A percentile compares a stretch with the other conserved stretches of the same genome.
phyloP scores from a whole-genome alignment of 2,113 vertebrate genomes.

The Callopanchax toddi region DNA sequence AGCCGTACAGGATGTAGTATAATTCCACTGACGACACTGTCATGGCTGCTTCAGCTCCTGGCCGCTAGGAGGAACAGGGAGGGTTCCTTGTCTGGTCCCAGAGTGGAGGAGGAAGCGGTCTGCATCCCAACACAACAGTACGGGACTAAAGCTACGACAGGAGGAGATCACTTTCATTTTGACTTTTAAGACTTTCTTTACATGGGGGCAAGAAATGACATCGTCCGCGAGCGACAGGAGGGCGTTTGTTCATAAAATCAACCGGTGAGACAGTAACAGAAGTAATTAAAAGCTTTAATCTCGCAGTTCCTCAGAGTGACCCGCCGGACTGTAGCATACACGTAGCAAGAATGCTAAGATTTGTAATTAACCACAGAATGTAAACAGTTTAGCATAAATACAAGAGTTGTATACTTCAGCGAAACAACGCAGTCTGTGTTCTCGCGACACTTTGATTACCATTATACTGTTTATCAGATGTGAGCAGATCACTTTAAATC shows the following conservation, averaged over 20 bases:
- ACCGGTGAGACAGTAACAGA: slow-evolving; percentile 79
- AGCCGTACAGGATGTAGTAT: slow-evolving; percentile 3
- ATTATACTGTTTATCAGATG: not conserved
- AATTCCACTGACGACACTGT: not conserved
- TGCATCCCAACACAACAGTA: slow-evolving; percentile 45
- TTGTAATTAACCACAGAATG: slow-evolving; percentile 4
- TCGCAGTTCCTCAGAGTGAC: slow-evolving; percentile 33
- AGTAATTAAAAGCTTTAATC: slow-evolving; percentile 39
- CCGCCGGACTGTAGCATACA: slow-evolving; percentile 33
- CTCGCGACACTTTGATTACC: slow-evolving; percentile 8
- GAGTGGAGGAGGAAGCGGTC: slow-evolving; percentile 75
- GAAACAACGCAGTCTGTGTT: too few species aligned
- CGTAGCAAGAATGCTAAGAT: slow-evolving; percentile 60
- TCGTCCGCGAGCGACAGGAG: slow-evolving; percentile 84
- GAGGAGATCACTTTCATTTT: slow-evolving; percentile 34
- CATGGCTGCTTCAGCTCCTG: slow-evolving; percentile 55
- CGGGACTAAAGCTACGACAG: slow-evolving; percentile 7
- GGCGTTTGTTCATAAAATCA: slow-evolving; percentile 91
- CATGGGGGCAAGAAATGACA: slow-evolving; percentile 72
- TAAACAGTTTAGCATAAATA: not conserved
- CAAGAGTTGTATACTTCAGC: not conserved
- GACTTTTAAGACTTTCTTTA: slow-evolving; percentile 47
- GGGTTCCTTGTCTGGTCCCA: slow-evolving; percentile 48
- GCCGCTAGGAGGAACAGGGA: slow-evolving; percentile 76
- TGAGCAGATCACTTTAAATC: slow-evolving; percentile 5